phyloP scores from a whole-genome alignment of 2,888 invertebrate species.

The Dryadula phaetusa region DNA sequence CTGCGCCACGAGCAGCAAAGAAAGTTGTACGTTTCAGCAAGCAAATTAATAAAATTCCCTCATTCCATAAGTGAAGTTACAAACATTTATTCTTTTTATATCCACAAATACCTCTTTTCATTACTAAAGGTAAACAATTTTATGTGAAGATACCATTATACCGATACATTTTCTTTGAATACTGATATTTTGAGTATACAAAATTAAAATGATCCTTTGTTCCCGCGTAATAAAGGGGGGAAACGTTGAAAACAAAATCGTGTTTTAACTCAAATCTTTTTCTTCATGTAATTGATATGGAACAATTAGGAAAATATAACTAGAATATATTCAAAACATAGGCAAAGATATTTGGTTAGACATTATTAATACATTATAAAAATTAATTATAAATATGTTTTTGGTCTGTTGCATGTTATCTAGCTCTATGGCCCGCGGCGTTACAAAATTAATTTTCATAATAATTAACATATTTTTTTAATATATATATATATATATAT shows the following conservation, averaged over 20 bases:
- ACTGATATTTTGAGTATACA: conserved; percentile 22
- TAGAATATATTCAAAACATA: neutral
- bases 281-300: neutral
- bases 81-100: neutral
- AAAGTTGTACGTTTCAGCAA: too few species aligned
- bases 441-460: too few species aligned
- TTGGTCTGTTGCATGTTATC: too few species aligned
- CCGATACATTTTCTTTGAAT: conserved; percentile 20
- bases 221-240: conserved; percentile 14
- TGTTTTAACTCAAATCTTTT: conserved; percentile 1
- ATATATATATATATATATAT: too few species aligned
- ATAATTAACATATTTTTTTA: too few species aligned
- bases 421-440: too few species aligned
- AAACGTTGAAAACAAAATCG: conserved; percentile 7
- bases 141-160: conserved; percentile 19
- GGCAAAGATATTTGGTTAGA: too few species aligned
- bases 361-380: too few species aligned
- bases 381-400: too few species aligned
- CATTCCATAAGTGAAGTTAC: neutral
- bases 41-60: neutral
- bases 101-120: conserved; percentile 1
- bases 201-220: conserved; percentile 25
- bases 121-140: conserved; percentile 8
- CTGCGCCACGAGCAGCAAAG: neutral
- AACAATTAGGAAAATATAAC: conserved; percentile 7